Conservation (phyloP, 2,888 invertebrate species). For the Melangyna quadrimaculata region DNA sequence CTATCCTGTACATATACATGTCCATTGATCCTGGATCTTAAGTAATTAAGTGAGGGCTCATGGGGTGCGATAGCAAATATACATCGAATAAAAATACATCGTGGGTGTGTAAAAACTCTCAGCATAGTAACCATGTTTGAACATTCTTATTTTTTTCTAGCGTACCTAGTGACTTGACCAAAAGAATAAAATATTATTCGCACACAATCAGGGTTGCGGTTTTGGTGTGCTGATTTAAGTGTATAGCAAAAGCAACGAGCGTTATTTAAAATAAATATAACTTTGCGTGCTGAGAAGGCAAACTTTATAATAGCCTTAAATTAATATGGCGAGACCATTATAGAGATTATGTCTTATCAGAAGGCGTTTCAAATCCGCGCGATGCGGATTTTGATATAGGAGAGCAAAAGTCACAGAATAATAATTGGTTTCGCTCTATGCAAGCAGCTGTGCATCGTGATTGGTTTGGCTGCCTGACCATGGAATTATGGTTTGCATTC, state of each 20-base stretch:
- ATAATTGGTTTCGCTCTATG: neutral
- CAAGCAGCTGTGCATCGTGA: neutral
- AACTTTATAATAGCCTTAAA: neutral
- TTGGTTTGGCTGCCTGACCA: neutral
- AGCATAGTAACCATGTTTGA: neutral
- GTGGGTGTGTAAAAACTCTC: neutral
- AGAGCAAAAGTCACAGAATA: neutral
- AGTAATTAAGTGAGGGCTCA: neutral
- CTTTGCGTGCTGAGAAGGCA: neutral
- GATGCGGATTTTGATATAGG: neutral
- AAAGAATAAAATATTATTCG: neutral
- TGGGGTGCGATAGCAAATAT: neutral
- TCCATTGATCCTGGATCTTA: slow-evolving; percentile 36
- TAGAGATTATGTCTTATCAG: neutral
- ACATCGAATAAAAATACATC: neutral
- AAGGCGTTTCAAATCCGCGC: neutral
- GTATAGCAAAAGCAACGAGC: neutral
- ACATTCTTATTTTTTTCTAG: neutral
- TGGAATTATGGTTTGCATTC: neutral
- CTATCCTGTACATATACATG: no score
- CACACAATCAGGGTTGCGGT: neutral
- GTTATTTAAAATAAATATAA: neutral
- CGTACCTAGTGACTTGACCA: neutral
- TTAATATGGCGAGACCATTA: neutral
- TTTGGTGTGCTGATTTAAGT: neutral